These are phyloP conservation scores for Nicator chloris DNA, from an alignment of 2,113 vertebrate species.

Conservation along the genomic window DNA sequence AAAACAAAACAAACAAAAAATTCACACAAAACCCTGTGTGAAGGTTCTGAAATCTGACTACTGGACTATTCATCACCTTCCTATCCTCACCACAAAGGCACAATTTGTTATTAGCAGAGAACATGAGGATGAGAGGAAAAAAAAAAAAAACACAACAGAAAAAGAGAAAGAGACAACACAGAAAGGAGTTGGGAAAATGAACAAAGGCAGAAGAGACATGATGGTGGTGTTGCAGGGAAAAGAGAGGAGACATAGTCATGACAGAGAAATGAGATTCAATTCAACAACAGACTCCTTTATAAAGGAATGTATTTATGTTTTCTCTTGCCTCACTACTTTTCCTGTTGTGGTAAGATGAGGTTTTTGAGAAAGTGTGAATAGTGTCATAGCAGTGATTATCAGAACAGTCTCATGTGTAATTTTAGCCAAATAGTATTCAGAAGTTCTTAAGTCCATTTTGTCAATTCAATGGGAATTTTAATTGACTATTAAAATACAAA, in stretches of 20 bases:
- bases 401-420: neutral
- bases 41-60: slow-evolving; percentile 15
- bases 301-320: neutral
- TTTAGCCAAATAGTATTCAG: slow-evolving; percentile 24
- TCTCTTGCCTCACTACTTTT: neutral
- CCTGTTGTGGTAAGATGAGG: neutral
- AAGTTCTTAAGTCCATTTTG: slow-evolving; percentile 21
- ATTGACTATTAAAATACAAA: slow-evolving; percentile 41
- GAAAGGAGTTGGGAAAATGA: neutral
- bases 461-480: slow-evolving; percentile 44
- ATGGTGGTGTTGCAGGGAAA: neutral
- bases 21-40: neutral
- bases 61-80: neutral
- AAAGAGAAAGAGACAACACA: neutral
- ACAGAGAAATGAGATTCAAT: neutral
- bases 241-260: neutral
- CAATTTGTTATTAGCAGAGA: neutral
- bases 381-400: neutral
- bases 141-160: neutral
- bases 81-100: neutral
- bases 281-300: neutral
- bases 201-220: neutral
- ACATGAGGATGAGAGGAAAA: neutral
- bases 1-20: no score
- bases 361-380: neutral